Evolutionary conservation across 2,888 invertebrate species (phyloP).

Genomic region (Rotaria magnacalcarata): DNA sequence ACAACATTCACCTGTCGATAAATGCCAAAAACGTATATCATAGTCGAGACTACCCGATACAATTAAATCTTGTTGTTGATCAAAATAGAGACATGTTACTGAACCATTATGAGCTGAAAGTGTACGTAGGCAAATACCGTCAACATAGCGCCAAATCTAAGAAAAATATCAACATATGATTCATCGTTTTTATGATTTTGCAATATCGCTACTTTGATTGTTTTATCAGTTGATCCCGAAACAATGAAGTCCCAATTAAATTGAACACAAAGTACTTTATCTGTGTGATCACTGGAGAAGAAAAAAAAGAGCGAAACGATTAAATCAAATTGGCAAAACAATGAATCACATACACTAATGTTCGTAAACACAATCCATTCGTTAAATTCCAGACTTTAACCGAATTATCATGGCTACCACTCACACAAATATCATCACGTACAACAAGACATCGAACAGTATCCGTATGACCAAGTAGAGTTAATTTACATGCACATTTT

Average conservation of each 20-base stretch:
- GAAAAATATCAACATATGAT: background rate
- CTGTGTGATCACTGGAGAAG: slow-evolving; percentile 60
- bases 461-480: slow-evolving; percentile 62
- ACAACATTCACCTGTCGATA: slow-evolving; percentile 59
- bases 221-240: slow-evolving; percentile 61
- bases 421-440: slow-evolving; percentile 30
- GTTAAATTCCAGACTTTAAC: slow-evolving; percentile 30
- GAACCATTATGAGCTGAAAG: slow-evolving; percentile 62
- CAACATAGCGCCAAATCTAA: slow-evolving; percentile 60
- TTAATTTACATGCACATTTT: slow-evolving; percentile 62
- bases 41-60: slow-evolving; percentile 62
- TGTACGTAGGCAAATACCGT: slow-evolving; percentile 59
- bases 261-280: slow-evolving; percentile 61
- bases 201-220: slow-evolving; percentile 57
- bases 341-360: background rate
- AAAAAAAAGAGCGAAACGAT: slow-evolving; percentile 34
- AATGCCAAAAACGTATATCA: slow-evolving; percentile 62
- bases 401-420: slow-evolving; percentile 22
- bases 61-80: slow-evolving; percentile 54
- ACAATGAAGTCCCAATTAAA: slow-evolving; percentile 52
- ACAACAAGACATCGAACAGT: slow-evolving; percentile 59
- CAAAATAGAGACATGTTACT: slow-evolving; percentile 62
- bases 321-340: slow-evolving; percentile 11
- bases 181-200: background rate
- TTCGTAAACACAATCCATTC: slow-evolving; percentile 3